Evolutionary conservation across 2,113 vertebrate genomes (phyloP), one percentile per base, ranked within the genome.

Genomic region (Ctenodactylus gundi): DNA sequence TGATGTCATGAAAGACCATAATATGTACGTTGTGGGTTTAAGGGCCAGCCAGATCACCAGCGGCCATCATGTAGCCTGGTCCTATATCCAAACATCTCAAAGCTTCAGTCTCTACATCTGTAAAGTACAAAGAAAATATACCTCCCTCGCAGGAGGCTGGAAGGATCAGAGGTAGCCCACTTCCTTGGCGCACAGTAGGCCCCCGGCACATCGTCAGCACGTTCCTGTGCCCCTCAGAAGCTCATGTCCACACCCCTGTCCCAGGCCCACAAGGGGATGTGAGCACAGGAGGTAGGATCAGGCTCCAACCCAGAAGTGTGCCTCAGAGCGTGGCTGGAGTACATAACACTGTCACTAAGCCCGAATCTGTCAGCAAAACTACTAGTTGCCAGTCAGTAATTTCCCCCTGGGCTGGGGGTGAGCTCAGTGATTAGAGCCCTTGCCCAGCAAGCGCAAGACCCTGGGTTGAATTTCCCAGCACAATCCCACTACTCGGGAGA

Each of bases 31-130:
- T 44, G 75, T 29, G 36, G 21, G 34, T 84, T 65, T 73, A 27
- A 58, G 20, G 65, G 9, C 51, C 31, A 51, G 76, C 27, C 27
- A 39, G n/a, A 65, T 86, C 27, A 20, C 46, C 17, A 3, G 17
- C 39, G 41, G 12, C 73, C n/a, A 36, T 53, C 67, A 0, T 68
- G 34, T 75, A 73, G 41, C 55, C 51, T 55, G 31, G 18, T 39
- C 21, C 1, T 21, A 15, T 57, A 49, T 49, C 55, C 41, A 68
- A 34, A 64, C 17, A 49, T 51, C 62, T 36, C 51, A 65, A 68
- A 94, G 44, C 23, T 73, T 94, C 4, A 1, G 44, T 93, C 58
- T 87, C n/a, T 68, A 84, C 51, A 18, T 94, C 86, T 73, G 14
- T 76, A 64, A 89, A 83, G 70, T 3, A 1, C 25, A 49, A 46